Evolutionary conservation across 2,113 vertebrate genomes (phyloP), one percentile per base, ranked within the genome.

Genomic region (Mystacornis crossleyi): DNA sequence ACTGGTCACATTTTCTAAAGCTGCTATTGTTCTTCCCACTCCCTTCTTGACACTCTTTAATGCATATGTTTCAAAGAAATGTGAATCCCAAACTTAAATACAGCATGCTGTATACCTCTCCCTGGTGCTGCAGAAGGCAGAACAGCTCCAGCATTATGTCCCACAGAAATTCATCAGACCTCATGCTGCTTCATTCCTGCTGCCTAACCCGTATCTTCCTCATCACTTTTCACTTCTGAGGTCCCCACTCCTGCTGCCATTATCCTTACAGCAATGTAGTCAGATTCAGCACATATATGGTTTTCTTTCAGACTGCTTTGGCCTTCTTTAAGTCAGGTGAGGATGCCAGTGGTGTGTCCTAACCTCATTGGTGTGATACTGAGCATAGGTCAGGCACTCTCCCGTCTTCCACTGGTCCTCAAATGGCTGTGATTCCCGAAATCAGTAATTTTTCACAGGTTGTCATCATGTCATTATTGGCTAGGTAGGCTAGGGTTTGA

Each of bases 271-370:
- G 31, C 14, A 81, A 31, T 21, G 10, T 26, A 51, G 47, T 38
- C 48, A 21, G 18, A 43, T 67, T 85, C 23, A 67, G 38, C 2
- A 3, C 28, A 16, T 9, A 1, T 0, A 3, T 17, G 10, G 10
- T 31, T 83, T 93, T 89, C 29, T 61, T 55, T 87, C 33, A 61
- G 33, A 12, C n/a, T 69, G 31, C 19, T 92, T 81, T 78, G 58
- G 24, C 60, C 4, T 50, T 36, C 33, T 69, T 70, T 33, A 34
- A 60, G 8, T 14, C 19, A 55, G 19, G 11, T 50, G 34, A 84
- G 45, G 31, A 34, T 73, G 61, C 45, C 34, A 20, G 31, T 55
- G 75, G 57, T 1, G 0, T 72, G 45, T 72, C 25, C 45, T 25
- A 71, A 4, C 29, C 25, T 80, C 40, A 9, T 33, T 1, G 0